Evolutionary conservation across 2,888 invertebrate species (phyloP).

Genomic region (Eupithecia pulchellata): DNA sequence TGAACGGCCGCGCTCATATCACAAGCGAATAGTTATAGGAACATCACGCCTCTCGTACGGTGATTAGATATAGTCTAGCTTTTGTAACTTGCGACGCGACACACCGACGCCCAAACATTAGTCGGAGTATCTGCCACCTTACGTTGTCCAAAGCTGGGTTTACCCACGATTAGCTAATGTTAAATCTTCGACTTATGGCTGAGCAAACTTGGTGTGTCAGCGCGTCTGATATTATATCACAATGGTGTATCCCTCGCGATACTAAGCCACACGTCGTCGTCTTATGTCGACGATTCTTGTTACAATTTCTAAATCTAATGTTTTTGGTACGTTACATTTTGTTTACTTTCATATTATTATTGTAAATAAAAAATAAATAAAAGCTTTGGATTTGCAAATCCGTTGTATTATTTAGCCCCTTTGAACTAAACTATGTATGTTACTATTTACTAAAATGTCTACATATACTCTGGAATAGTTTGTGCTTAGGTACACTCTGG

Average conservation of each 20-base stretch:
- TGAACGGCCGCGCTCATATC: conserved; percentile 61
- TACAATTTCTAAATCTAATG: conserved; percentile 73
- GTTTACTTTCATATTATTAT: conserved; percentile 84
- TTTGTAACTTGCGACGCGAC: conserved; percentile 67
- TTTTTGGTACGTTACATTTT: conserved; percentile 82
- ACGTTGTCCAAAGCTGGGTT: conserved; percentile 5
- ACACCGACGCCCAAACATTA: conserved; percentile 30
- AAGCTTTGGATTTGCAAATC: conserved; percentile 82
- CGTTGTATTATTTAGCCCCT: conserved; percentile 47
- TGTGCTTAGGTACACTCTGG: not conserved
- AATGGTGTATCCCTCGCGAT: conserved; percentile 21
- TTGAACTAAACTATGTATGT: not conserved
- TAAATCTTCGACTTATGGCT: not conserved
- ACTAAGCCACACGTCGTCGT: conserved; percentile 22
- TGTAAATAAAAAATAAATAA: conserved; percentile 82
- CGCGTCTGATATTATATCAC: conserved; percentile 30
- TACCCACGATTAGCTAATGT: too few relatives aligned
- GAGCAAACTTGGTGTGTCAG: conserved; percentile 8
- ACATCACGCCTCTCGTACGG: conserved; percentile 52
- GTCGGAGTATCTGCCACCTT: not conserved
- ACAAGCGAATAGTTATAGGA: conserved; percentile 54
- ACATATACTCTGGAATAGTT: too few relatives aligned
- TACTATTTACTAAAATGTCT: too few relatives aligned
- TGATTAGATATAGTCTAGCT: conserved; percentile 73
- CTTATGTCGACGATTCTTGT: conserved; percentile 50